Conservation (phyloP, 2,797 vertebrate species). For the Prionace glauca region DNA sequence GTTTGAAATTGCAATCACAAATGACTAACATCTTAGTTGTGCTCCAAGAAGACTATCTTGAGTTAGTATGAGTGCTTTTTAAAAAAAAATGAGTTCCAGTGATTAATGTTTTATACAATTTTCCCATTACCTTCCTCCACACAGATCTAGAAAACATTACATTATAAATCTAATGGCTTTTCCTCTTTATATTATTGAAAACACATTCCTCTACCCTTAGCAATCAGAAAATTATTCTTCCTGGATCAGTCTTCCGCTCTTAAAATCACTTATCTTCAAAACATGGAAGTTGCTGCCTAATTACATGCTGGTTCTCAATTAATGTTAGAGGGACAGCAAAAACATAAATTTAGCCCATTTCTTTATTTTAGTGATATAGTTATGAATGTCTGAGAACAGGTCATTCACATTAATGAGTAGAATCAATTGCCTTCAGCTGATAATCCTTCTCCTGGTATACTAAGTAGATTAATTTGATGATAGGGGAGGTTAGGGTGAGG, state of each 20-base stretch:
- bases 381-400: not conserved
- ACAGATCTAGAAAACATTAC: not conserved
- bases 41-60: not conserved
- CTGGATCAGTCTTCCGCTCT: not conserved
- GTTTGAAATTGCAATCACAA: not conserved
- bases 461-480: not conserved
- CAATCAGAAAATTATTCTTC: not conserved
- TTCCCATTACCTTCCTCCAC: not conserved
- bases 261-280: not conserved
- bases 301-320: too few relatives aligned
- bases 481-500: not conserved
- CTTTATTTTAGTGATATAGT: not conserved
- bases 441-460: not conserved
- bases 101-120: not conserved
- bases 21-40: not conserved
- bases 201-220: not conserved
- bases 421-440: not conserved
- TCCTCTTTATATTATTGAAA: not conserved
- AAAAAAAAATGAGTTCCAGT: not conserved
- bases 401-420: not conserved
- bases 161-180: not conserved
- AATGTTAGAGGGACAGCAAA: not conserved
- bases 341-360: not conserved
- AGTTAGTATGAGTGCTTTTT: not conserved
- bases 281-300: not conserved